Conservation (phyloP, 2,888 invertebrate species). For the Adineta ricciae region DNA sequence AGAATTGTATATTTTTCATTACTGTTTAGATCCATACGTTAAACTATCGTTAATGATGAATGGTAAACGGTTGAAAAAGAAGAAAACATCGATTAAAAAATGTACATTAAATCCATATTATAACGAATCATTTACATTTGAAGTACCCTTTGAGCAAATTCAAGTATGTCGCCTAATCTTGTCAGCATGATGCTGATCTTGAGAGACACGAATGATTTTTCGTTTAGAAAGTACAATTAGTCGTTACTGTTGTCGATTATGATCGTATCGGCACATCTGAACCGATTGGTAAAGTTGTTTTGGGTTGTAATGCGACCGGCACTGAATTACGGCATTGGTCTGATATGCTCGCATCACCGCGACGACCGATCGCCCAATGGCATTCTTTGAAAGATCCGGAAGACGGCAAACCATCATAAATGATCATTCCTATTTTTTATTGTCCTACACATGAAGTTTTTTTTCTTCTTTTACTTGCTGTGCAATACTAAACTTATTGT, state of each 20-base stretch:
- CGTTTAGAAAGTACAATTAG: slow-evolving; percentile 88
- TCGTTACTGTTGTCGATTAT: slow-evolving; percentile 97
- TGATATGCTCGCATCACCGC: slow-evolving; percentile 96
- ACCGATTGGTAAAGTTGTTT: slow-evolving; percentile 90
- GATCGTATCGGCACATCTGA: slow-evolving; percentile 99
- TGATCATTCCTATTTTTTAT: neutral
- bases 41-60: slow-evolving; percentile 99
- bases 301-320: slow-evolving; percentile 92
- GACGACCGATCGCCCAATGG: slow-evolving; percentile 99
- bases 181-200: neutral
- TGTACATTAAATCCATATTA: slow-evolving; percentile 99
- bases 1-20: neutral
- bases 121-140: slow-evolving; percentile 99
- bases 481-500: neutral
- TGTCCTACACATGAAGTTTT: neutral
- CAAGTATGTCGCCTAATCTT: slow-evolving; percentile 60
- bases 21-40: slow-evolving; percentile 95
- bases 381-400: slow-evolving; percentile 67
- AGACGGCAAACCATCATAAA: slow-evolving; percentile 24
- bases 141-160: slow-evolving; percentile 99
- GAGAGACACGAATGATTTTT: neutral
- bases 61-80: slow-evolving; percentile 99
- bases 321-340: slow-evolving; percentile 99
- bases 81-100: slow-evolving; percentile 99
- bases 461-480: neutral